These are phyloP conservation scores for Cerastoderma edule DNA, from an alignment of 2,888 invertebrate genomes.

Conservation along the genomic window DNA sequence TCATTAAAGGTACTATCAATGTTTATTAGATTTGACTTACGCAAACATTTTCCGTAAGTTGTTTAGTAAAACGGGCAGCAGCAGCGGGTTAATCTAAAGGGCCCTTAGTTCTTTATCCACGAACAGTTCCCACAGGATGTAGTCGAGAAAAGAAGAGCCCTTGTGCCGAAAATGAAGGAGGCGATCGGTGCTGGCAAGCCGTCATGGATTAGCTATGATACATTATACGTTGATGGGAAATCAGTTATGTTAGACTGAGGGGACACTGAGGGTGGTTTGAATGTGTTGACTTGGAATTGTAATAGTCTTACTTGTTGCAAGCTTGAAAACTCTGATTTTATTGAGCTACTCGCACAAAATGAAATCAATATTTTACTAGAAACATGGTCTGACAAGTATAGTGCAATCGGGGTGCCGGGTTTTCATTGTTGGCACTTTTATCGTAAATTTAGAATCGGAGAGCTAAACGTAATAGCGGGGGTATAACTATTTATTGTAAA, in stretches of 20 bases:
- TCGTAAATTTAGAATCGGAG: not conserved
- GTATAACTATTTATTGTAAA: slow-evolving; percentile 2
- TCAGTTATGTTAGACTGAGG: not conserved
- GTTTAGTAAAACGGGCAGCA: too few relatives aligned
- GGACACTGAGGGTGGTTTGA: not conserved
- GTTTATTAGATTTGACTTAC: too few relatives aligned
- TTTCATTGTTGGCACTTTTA: not conserved
- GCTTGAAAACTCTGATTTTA: not conserved
- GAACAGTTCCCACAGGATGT: not conserved
- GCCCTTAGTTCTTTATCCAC: not conserved
- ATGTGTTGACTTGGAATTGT: slow-evolving; percentile 4
- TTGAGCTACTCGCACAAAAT: not conserved
- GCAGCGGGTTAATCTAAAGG: not conserved
- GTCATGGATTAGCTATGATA: slow-evolving; percentile 17
- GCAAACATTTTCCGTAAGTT: too few relatives aligned
- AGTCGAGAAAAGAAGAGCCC: not conserved
- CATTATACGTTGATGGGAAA: slow-evolving; percentile 9
- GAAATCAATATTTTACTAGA: slow-evolving; percentile 2
- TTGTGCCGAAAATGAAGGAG: slow-evolving; percentile 3
- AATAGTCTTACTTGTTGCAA: slow-evolving; percentile 1
- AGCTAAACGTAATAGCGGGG: not conserved
- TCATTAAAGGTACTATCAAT: too few relatives aligned
- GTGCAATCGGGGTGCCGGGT: not conserved
- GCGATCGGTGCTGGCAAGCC: not conserved
- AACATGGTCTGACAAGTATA: slow-evolving; percentile 4